Conservation (phyloP, 1,140 invertebrate species). For the Brachionus asplanchnoidis region DNA sequence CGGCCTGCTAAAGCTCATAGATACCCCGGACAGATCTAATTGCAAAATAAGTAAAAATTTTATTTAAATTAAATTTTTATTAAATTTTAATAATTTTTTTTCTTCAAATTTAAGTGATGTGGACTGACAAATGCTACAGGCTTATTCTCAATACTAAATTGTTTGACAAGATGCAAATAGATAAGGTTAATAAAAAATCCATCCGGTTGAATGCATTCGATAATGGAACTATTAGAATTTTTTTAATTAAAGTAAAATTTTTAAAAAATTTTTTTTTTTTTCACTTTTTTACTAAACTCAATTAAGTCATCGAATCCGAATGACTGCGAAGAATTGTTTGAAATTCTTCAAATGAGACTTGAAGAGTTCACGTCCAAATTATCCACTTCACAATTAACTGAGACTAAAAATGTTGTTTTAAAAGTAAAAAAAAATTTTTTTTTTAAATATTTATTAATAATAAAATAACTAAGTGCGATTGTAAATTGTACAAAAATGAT, state of each 20-base stretch:
- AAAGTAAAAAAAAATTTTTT: not conserved
- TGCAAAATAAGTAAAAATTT: not conserved
- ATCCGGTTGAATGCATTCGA: constrained; percentile 27
- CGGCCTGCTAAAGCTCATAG: constrained; percentile 16
- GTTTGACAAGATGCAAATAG: constrained; percentile 32
- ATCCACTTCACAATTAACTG: not conserved
- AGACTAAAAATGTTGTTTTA: not conserved
- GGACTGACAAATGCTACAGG: constrained; percentile 35
- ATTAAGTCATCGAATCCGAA: not conserved
- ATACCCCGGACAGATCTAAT: not conserved
- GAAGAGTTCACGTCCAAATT: not conserved
- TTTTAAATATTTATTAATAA: not conserved
- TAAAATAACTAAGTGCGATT: not conserved
- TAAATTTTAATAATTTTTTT: not conserved
- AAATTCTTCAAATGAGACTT: not conserved
- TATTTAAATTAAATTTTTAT: not conserved
- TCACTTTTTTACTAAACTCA: not conserved
- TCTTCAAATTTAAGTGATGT: not conserved
- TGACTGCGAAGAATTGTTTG: constrained; percentile 28
- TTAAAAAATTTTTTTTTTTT: not conserved
- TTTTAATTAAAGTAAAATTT: constrained; percentile 29
- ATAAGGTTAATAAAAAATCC: constrained; percentile 12
- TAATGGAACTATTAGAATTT: constrained; percentile 25
- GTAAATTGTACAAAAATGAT: not conserved
- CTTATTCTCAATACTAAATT: constrained; percentile 30